A percentile compares a stretch with the other conserved stretches of the same genome.
phyloP scores from a whole-genome alignment of 2,113 vertebrate species.

The Tapirus terrestris region DNA sequence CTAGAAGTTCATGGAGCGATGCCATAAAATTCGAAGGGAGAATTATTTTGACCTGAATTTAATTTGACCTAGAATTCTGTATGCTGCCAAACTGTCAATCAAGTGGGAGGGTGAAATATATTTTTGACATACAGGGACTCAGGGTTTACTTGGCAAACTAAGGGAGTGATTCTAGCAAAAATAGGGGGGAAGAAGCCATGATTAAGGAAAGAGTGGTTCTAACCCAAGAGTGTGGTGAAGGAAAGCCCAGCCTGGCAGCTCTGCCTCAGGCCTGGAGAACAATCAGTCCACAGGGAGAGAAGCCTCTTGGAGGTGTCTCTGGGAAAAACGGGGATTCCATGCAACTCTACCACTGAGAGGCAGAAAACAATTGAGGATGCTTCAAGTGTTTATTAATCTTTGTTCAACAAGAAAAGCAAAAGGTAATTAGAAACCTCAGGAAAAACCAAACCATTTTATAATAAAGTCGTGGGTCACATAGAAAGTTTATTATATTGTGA shows the following conservation, averaged over 20 bases:
- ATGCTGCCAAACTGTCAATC: conserved; percentile 27
- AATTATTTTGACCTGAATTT: conserved; percentile 57
- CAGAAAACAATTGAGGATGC: neutral
- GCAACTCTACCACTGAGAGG: neutral
- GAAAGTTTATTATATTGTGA: neutral
- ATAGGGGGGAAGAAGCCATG: neutral
- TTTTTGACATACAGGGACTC: neutral
- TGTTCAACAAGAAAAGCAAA: conserved; percentile 7
- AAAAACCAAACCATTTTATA: neutral
- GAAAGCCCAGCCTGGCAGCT: neutral
- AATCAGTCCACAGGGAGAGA: too few relatives aligned
- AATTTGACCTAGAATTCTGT: conserved; percentile 50
- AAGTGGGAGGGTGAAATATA: conserved; percentile 16
- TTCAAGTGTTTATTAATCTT: neutral
- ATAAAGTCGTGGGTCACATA: neutral
- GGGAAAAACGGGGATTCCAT: neutral
- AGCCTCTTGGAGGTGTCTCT: neutral
- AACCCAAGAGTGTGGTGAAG: neutral
- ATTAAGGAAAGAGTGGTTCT: neutral
- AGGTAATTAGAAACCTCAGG: conserved; percentile 3
- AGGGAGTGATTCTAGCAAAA: conserved; percentile 30
- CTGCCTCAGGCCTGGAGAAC: neutral
- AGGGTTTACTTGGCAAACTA: conserved; percentile 40
- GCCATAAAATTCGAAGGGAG: conserved; percentile 11
- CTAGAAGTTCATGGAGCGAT: neutral